Base-by-base conservation (phyloP, 2,888 invertebrate genomes). In the Lottia scabra region DNA sequence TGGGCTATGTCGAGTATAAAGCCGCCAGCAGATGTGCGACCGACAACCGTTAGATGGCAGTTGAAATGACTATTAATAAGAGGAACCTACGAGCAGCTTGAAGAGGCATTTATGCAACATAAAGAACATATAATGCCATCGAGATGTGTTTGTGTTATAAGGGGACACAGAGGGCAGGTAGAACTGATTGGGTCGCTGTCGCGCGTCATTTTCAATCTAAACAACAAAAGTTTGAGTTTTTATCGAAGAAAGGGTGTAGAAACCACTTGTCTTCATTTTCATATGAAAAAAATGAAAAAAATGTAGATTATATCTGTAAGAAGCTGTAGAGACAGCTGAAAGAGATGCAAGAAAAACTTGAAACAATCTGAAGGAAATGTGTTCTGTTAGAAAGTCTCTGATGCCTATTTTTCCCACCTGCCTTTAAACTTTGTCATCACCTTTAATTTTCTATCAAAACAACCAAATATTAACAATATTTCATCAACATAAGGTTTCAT, bases 51-150 rank as follows among this genome's bases (percentile, higher is more conserved):
- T 56, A 56, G 19, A 23, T 56, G 56, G 56, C 56, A 56, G 56
- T 56, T 56, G 56, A 56, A 56, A 56, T 23, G 56, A 56, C 56
- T 19, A 56, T 56, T 23, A 56, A 56, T 23, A 56, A 56, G 56
- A 38, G 56, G 56, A 56, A 56, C 19, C 23, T 56, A 56, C 23
- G 56, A 56, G 13, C 56, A 56, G 56, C 56, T 56, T 56, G 56
- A 23, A 56, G 56, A 56, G 56, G 56, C 56, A 56, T 56, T 56
- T 56, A 56, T 56, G 23, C 56, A 23, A 56, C 56, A 56, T 56
- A 56, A 56, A 56, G 56, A 56, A 56, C 19, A 19, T 23, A 56
- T 56, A 56, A 56, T 56, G 56, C 19, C 56, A 56, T 56, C 19
- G 56, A 56, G 23, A 56, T 23, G 56, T 56, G 23, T 56, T 56